Evolutionary conservation across 2,888 invertebrate species (phyloP), one percentile per base, ranked within the genome.

Genomic region (Drosophila ochracea): DNA sequence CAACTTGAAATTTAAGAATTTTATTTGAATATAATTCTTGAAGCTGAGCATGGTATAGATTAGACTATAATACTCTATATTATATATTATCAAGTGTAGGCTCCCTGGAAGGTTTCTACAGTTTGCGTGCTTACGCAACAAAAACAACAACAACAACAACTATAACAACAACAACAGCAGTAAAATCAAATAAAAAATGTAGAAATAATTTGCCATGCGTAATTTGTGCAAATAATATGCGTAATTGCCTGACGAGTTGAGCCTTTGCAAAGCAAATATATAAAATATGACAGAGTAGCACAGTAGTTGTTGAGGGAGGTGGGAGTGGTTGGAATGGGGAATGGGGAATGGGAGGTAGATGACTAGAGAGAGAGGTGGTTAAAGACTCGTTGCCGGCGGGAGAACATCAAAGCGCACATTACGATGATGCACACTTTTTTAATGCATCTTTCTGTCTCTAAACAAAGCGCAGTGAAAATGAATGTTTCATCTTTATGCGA

Each of bases 191-290:
- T 75, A 78, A 74, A 70, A 72, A 83, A 75, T 80, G 70, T 76
- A 83, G 73, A 81, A 83, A 83, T 88, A 68, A 83, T 82, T 82
- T 83, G 86, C 77, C 73, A 77, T 89, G 90, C 90, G 90, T 90
- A 90, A 86, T 90, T 90, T 90, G 89, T 90, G 90, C 85, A 88
- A 90, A 85, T 85, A 85, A 88, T 85, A 90, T 85, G 83, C 86
- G 81, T 90, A 88, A 85, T 85, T 90, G 76, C 61, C 71, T 43
- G 64, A 68, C 78, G 80, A 78, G 68, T 59, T 68, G 77, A 35
- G 71, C 63, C 61, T 47, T 43, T 41, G 25, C 37, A 50, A 43
- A 57, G 41, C 33, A 54, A 57, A 58, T 54, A 68, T 25, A 47
- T 5, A 21, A 7, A 47, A 49, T 69, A 50, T 55, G 33, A 33